Conservation (phyloP, 2,888 invertebrate species). For the Lepeophtheirus nordmannii region DNA sequence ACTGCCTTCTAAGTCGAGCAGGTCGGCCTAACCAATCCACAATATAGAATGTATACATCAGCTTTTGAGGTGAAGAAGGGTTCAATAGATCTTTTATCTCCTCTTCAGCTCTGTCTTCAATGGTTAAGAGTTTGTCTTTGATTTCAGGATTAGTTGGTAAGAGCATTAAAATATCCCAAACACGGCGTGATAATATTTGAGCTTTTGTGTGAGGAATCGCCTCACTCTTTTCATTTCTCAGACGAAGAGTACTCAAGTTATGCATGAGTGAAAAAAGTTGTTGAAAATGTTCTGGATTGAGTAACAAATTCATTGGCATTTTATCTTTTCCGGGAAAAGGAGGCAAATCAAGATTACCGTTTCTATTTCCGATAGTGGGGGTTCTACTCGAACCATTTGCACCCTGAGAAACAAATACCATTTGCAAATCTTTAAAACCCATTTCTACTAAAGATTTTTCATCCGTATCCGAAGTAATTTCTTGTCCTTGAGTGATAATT, state of each 20-base stretch:
- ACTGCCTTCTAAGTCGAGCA: conserved; percentile 18
- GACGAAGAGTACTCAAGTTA: conserved; percentile 50
- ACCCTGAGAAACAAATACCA: conserved; percentile 31
- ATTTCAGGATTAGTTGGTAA: conserved; percentile 76
- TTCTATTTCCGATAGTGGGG: conserved; percentile 35
- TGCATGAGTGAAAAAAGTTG: conserved; percentile 79
- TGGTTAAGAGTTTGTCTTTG: conserved; percentile 63
- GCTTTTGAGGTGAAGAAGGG: conserved; percentile 74
- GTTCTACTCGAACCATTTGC: conserved; percentile 9
- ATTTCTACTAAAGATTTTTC: conserved; percentile 77
- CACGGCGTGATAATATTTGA: conserved; percentile 69
- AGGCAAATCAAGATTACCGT: conserved; percentile 70
- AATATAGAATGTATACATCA: conserved; percentile 87
- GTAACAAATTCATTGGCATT: conserved; percentile 63
- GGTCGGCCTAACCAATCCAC: conserved; percentile 42
- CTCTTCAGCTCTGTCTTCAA: conserved; percentile 37
- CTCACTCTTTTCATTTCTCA: background rate
- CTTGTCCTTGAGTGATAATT: conserved; percentile 78
- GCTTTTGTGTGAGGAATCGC: conserved; percentile 65
- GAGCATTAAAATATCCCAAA: conserved; percentile 85
- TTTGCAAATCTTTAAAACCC: conserved; percentile 85
- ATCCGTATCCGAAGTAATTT: conserved; percentile 76
- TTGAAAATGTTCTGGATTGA: conserved; percentile 74
- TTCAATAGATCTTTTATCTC: conserved; percentile 52
- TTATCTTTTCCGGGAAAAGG: conserved; percentile 63